These are phyloP conservation scores for Cynaeus angustus DNA, from an alignment of 2,888 invertebrate species.

Conservation along the genomic window DNA sequence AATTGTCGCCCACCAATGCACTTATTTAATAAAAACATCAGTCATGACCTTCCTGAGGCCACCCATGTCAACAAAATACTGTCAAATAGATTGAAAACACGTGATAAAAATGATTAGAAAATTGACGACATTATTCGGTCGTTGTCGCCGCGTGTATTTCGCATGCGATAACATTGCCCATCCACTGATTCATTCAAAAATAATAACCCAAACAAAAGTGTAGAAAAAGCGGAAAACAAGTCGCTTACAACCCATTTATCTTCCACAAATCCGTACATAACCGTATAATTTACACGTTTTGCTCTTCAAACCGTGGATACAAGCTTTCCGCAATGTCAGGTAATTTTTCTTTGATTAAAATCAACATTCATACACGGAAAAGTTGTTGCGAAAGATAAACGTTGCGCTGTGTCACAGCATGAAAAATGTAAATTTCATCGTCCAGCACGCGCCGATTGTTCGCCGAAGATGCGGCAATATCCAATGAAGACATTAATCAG, in stretches of 20 bases:
- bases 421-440: constrained; percentile 8
- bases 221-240: constrained; percentile 5
- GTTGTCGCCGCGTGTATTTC: too few species aligned
- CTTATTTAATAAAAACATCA: too few species aligned
- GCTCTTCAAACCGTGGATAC: background rate
- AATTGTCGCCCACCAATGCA: too few species aligned
- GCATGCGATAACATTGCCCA: too few species aligned
- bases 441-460: constrained; percentile 32
- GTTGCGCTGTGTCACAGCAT: constrained; percentile 3
- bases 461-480: constrained; percentile 30
- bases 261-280: background rate
- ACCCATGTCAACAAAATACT: too few species aligned
- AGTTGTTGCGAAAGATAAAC: constrained; percentile 7
- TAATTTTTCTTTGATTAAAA: constrained; percentile 8
- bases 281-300: constrained; percentile 1
- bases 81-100: too few species aligned
- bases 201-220: background rate
- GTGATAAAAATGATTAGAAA: too few species aligned
- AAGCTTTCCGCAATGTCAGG: constrained; percentile 4
- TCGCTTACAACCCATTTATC: background rate
- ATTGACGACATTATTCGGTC: too few species aligned
- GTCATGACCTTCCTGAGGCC: too few species aligned
- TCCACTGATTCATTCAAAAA: too few species aligned
- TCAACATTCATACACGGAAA: constrained; percentile 8
- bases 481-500: constrained; percentile 55